A percentile compares a stretch with the other conserved stretches of the same genome.
phyloP scores from a whole-genome alignment of 2,888 invertebrate species.

The Ichneumon xanthorius region DNA sequence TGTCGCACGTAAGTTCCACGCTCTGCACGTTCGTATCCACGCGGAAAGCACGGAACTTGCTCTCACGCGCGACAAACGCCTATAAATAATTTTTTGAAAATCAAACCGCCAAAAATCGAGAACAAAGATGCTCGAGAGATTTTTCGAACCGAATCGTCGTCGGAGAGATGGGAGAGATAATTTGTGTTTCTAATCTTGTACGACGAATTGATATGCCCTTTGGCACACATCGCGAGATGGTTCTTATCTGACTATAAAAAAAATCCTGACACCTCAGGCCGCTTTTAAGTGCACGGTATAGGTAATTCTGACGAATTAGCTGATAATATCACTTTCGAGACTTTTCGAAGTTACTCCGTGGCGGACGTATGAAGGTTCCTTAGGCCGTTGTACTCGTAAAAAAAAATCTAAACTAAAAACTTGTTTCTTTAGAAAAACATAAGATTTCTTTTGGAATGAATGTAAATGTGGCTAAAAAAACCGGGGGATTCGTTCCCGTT shows the following conservation, averaged over 20 bases:
- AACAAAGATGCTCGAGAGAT: constrained; percentile 9
- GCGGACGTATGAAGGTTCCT: background rate
- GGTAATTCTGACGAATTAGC: background rate
- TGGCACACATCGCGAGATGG: background rate
- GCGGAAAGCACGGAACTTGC: background rate
- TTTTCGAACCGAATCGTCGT: background rate
- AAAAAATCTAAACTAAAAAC: background rate
- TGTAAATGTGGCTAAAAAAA: background rate
- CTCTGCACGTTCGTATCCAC: constrained; percentile 20
- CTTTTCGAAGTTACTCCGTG: background rate
- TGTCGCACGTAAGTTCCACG: constrained; percentile 73
- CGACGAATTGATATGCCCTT: background rate
- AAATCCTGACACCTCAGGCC: background rate
- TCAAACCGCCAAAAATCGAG: background rate
- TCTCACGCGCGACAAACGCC: constrained; percentile 37
- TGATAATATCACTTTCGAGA: background rate
- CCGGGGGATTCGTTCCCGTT: constrained; percentile 9
- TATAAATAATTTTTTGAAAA: background rate
- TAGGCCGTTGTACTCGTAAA: background rate
- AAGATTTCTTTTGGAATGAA: background rate
- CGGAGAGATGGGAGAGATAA: background rate
- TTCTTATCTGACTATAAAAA: background rate
- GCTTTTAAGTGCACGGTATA: background rate
- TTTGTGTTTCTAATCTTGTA: background rate
- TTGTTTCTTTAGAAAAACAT: background rate